Base-by-base conservation (phyloP, 2,888 invertebrate species). In the Ellobium chinense region DNA sequence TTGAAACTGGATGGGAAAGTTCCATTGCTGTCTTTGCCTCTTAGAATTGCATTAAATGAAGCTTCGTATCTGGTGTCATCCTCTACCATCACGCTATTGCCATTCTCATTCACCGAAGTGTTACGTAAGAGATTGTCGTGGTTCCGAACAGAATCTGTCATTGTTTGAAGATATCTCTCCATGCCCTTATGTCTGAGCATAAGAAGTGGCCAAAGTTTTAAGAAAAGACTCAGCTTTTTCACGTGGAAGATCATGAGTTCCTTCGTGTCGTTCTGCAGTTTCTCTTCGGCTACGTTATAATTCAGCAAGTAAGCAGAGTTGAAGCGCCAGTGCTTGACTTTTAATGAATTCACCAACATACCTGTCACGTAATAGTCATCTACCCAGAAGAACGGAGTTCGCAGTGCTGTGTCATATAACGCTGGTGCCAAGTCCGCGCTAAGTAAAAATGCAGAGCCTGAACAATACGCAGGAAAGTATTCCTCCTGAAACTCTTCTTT, bases 321-420 rank as follows among this genome's bases (percentile, higher is more conserved):
- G 66, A 90, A 87, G 34, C 88, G 85, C 69, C 84, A 84, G 69
- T 91, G 91, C 62, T 85, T 83, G 18, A 91, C 83, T 12, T 87
- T 87, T n/a, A 91, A 80, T 31, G 85, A 86, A 63, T 88, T 85
- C 0, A 91, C 90, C n/a, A 97, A 93, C 70, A 97, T 94, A 1
- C 98, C 98, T 0, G 97, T 98, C 0, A 98, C 93, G 91, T 95
- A 96, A 65, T 96, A 95, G 91, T 98, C 98, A 90, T 98, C 98
- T 82, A 98, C 97, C 97, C 98, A 98, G 93, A 98, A 97, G 88
- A 95, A 96, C 27, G 94, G 93, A n/a, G 95, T 93, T 9, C 92
- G 93, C 87, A 95, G 95, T 0, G 95, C 95, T 68, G 94, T 94
- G 2, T 94, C 90, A 31, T 95, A 93, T 72, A 98, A 90, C 29